Evolutionary conservation across 2,113 vertebrate species (phyloP), one percentile per base, ranked within the genome.

Genomic region (Paramormyrops kingsleyae): DNA sequence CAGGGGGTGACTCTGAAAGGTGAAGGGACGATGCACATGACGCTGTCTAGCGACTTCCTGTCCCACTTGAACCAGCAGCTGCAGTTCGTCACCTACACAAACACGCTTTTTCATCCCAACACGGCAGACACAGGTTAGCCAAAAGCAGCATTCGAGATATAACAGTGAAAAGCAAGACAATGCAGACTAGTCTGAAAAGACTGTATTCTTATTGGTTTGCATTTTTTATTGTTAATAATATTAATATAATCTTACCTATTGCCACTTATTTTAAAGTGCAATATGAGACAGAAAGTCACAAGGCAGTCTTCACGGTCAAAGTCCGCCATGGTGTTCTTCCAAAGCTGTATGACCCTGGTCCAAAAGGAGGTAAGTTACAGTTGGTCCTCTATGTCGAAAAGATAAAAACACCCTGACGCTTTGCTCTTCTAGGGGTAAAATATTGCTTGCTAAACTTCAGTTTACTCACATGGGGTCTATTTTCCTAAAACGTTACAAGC

Each of bases 11-110:
- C 90, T 47, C 46, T 97, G 35, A 92, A 86, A 31, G 97, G 97
- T 62, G 95, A 91, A 7, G 97, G 97, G 47, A 92, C 95, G 90
- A 94, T 94, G 66, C 92, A 89, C 19, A 95, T 98, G 52, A 93
- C 35, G 0, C 88, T 99, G 50, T 92, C 93, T 0, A 97, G 97
- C 91, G 35, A 90, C 49, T 91, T 42, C 9, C 93, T 97, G 35
- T 90, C 96, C n/a, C 91, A 95, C 88, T 95, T 99, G 66, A 99
- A 99, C 92, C 93, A 95, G 52, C 98, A 98, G 91, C 94, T 99
- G n/a, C 96, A 97, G 89, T 97, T 98, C 3, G 91, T 99, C 91
- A 97, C 95, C 70, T 99, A 98, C 3, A 98, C 96, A 90, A 99
- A 97, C 94, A 96, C 93, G 0, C 92, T 95, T 59, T 98, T 97